Evolutionary conservation across 2,797 vertebrate species (phyloP).

Genomic region (Tiaroga cobitis): DNA sequence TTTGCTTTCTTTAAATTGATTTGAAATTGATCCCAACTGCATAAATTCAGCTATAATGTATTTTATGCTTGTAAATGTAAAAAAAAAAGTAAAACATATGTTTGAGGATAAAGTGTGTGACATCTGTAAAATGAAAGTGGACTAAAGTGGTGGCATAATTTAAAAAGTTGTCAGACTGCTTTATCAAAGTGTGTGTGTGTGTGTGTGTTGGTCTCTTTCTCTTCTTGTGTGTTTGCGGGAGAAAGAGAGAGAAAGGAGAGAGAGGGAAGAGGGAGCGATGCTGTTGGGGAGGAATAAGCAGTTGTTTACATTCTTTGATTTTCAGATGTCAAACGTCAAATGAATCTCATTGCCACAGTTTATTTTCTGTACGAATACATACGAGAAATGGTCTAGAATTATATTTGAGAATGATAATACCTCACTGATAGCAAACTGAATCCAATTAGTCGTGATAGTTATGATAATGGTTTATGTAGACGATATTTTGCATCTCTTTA

Average conservation of each 20-base stretch:
- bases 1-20: not conserved
- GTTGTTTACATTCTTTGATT: constrained; percentile 68
- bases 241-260: constrained; percentile 36
- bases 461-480: not conserved
- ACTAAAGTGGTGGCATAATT: constrained; percentile 23
- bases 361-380: constrained; percentile 44
- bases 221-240: constrained; percentile 39
- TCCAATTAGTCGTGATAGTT: not conserved
- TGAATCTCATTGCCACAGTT: constrained; percentile 49
- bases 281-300: constrained; percentile 68
- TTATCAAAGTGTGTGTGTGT: constrained; percentile 38
- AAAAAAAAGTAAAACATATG: not conserved
- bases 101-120: constrained; percentile 4
- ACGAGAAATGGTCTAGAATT: not conserved
- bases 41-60: not conserved
- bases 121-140: not conserved
- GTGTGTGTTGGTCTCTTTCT: constrained; percentile 37
- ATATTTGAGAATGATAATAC: not conserved
- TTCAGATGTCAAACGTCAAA: constrained; percentile 74
- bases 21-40: not conserved
- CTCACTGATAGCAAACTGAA: not conserved
- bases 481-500: not conserved
- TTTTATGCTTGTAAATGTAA: not conserved
- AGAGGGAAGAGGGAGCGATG: constrained; percentile 54
- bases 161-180: constrained; percentile 27